Evolutionary conservation across 2,888 invertebrate genomes (phyloP).

Genomic region (Drepana falcataria): DNA sequence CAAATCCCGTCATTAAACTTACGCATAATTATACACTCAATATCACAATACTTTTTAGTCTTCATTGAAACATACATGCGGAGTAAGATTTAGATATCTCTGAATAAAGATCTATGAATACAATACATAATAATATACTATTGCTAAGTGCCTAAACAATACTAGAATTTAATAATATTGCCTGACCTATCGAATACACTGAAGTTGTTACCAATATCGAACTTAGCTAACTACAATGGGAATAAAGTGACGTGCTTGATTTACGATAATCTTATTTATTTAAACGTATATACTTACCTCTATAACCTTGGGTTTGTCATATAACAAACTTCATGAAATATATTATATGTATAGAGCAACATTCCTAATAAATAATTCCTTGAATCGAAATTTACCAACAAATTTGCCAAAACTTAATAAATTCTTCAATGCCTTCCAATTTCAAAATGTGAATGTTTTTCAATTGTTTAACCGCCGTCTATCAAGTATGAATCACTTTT

Average conservation of each 20-base stretch:
- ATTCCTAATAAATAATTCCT: too few relatives aligned
- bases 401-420: too few relatives aligned
- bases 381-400: too few relatives aligned
- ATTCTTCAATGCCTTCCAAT: too few relatives aligned
- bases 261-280: too few relatives aligned
- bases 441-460: too few relatives aligned
- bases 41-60: constrained; percentile 75
- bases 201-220: background rate
- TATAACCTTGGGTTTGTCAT: too few relatives aligned
- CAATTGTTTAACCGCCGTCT: too few relatives aligned
- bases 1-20: constrained; percentile 37
- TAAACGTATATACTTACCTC: too few relatives aligned
- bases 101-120: background rate
- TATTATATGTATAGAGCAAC: too few relatives aligned
- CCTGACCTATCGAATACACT: background rate
- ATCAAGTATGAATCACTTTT: too few relatives aligned
- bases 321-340: too few relatives aligned
- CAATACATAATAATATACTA: background rate
- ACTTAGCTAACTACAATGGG: background rate
- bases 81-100: background rate
- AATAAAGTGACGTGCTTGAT: background rate
- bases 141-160: background rate
- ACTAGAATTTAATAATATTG: background rate
- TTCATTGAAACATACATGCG: constrained; percentile 41
- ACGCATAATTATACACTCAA: constrained; percentile 54